Percentiles rank a stretch among this genome's conserved stretches.
phyloP scores from a whole-genome alignment of 2,888 invertebrate species.

The Rambutsinella grinnellia region DNA sequence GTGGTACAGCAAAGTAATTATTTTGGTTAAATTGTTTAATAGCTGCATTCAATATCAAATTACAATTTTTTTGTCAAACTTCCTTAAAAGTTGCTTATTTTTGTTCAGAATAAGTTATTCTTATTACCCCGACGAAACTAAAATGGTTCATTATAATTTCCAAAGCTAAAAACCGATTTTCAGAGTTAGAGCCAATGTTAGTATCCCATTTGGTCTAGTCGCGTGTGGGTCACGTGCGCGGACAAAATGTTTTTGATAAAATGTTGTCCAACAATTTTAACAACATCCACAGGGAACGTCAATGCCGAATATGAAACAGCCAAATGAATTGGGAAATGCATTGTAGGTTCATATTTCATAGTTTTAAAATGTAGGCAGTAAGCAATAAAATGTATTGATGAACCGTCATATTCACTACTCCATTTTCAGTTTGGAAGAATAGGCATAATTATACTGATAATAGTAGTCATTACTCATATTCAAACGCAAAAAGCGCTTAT shows the following conservation, averaged over 20 bases:
- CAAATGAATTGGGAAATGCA: no score
- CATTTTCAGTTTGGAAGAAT: neutral
- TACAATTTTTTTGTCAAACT: neutral
- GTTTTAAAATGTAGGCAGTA: neutral
- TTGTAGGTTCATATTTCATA: neutral
- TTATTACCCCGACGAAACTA: neutral
- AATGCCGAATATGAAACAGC: no score
- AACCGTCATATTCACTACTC: conserved; percentile 10
- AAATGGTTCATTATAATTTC: no score
- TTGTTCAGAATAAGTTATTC: neutral
- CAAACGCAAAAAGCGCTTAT: neutral
- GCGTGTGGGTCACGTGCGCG: conserved; percentile 25
- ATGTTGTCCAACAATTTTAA: conserved; percentile 14
- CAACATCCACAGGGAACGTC: conserved; percentile 23
- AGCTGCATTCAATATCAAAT: neutral
- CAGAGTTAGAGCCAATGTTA: no score
- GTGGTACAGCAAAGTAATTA: neutral
- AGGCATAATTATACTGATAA: conserved; percentile 12
- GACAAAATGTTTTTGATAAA: conserved; percentile 27
- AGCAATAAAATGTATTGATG: conserved; percentile 8
- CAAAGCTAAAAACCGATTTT: no score
- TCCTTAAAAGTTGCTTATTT: neutral
- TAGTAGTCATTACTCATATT: neutral
- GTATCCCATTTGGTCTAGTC: neutral
- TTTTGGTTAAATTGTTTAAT: neutral